Percentiles rank a stretch among this genome's conserved stretches.
Evolutionary conservation across 2,888 invertebrate genomes (phyloP).

Genomic region (Cordylochernes scorpioides): DNA sequence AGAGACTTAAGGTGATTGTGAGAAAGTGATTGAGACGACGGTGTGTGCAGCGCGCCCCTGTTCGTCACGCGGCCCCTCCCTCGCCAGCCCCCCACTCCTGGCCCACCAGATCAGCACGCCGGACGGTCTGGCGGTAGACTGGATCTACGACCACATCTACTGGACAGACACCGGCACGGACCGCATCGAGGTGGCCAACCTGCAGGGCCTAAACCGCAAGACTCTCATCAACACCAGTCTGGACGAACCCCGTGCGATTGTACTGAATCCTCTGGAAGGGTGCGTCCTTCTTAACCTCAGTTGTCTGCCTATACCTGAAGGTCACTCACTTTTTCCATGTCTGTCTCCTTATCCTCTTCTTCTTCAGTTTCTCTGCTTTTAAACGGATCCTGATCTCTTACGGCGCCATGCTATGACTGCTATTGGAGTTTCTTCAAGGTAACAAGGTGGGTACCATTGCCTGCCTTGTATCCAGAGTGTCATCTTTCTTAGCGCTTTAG

Average conservation of each 20-base stretch:
- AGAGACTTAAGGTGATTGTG: too few relatives aligned
- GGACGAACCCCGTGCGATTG: constrained; percentile 79
- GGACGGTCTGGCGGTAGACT: constrained; percentile 91
- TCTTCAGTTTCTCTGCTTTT: too few relatives aligned
- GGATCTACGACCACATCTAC: constrained; percentile 91
- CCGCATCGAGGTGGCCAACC: constrained; percentile 64
- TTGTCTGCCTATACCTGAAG: not conserved
- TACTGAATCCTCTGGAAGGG: constrained; percentile 71
- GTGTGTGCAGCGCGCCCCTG: too few relatives aligned
- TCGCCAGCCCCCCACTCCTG: constrained; percentile 17
- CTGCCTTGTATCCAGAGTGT: too few relatives aligned
- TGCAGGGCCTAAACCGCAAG: constrained; percentile 61
- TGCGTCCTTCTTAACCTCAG: constrained; percentile 18
- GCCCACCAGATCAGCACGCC: constrained; percentile 45
- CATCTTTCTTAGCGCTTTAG: too few relatives aligned
- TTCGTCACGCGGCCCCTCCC: too few relatives aligned
- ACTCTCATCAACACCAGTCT: constrained; percentile 53
- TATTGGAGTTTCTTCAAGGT: too few relatives aligned
- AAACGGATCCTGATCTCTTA: too few relatives aligned
- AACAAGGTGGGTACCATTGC: too few relatives aligned
- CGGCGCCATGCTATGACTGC: too few relatives aligned
- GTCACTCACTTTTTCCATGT: not conserved
- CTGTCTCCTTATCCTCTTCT: not conserved
- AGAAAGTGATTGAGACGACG: too few relatives aligned
- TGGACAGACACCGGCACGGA: constrained; percentile 72